Evolutionary conservation across 2,113 vertebrate species (phyloP), one percentile per base, ranked within the genome.

Genomic region (Gobius niger): DNA sequence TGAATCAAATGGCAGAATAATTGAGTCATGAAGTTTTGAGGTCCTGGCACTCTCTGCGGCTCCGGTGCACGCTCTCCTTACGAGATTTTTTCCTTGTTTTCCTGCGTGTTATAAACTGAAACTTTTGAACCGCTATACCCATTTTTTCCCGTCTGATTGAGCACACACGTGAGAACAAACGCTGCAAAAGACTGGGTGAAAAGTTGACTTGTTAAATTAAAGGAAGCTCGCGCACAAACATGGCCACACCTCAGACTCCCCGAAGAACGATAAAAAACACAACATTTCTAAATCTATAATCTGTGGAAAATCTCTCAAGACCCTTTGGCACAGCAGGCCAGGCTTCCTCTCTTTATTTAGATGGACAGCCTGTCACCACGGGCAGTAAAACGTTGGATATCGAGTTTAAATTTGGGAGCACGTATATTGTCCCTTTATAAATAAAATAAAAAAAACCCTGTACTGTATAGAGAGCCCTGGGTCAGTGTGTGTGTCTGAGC

Each of bases 1-100:
- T 93, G 91, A 93, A 94, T 93, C 90, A 93, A 93, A 94, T 91
- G 91, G 75, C 89, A 87, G 94, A 93, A 93, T 94, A 93, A 91
- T 92, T 93, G 92, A 93, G 92, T 92, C 92, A 92, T 93, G 93
- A 94, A 92, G 90, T 78, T 85, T 68, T 64, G 69, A 77, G 76
- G 76, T 68, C 70, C 70, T 24, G 6, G 65, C 63, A 56, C 44
- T 34, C 77, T 65, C 41, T 0, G 54, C n/a, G 14, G 13, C 44
- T 70, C 52, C 49, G 52, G 15, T 64, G 42, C 1, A 18, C 11
- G 12, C n/a, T 16, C 46, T 49, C 7, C 3, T 1, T 7, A 42
- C 24, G 5, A 10, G 14, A 41, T 41, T 59, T 15, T 41, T 13
- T 6, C 24, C 12, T 8, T 4, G 51, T 52, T 54, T 18, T 24